Base-by-base conservation (phyloP, 2,113 vertebrate species). In the Neodon shergylaensis region DNA sequence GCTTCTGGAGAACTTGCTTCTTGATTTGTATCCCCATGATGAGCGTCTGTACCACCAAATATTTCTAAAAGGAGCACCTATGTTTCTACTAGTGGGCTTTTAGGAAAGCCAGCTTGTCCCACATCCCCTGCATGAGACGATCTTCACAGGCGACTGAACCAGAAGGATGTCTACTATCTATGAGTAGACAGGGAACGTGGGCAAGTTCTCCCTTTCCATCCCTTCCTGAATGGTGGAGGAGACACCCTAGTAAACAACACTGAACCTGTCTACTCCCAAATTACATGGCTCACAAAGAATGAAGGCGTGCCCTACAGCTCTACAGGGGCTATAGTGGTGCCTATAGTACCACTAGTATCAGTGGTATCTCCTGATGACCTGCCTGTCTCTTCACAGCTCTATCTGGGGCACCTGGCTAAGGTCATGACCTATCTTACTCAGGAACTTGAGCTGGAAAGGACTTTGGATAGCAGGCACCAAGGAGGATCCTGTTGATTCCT, bases 41-140 rank as follows among this genome's bases (percentile, higher is more conserved):
- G n/a, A 47, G 10, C 8, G 2, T 33, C 42, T 6, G 12, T 5
- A 8, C 4, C 3, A 21, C 24, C 21, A 12, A 3, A 49, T 22
- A 42, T 7, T 42, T 76, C 36, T 65, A 17, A 70, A 44, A 21
- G 42, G 44, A 61, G 42, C 47, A 17, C 11, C 11, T 39, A 68
- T 7, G 28, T 61, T 58, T 5, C 0, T 13, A 3, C 4, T 33
- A 78, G 10, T 58, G 26, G 68, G 5, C 13, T 70, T 47, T 33
- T 17, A n/a, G 26, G 24, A 44, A 68, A 54, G 22, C 19, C 7
- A 36, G 21, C 3, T 47, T 16, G 74, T 88, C 33, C 54, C 1
- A 4, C 26, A 42, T 13, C 2, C 17, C 19, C 26, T 36, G 3
- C 13, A 24, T 2, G 36, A 74, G 72, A 26, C 26, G 47, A 21